Evolutionary conservation across 2,113 vertebrate genomes (phyloP).

Genomic region (Periophthalmodon schlosseri): DNA sequence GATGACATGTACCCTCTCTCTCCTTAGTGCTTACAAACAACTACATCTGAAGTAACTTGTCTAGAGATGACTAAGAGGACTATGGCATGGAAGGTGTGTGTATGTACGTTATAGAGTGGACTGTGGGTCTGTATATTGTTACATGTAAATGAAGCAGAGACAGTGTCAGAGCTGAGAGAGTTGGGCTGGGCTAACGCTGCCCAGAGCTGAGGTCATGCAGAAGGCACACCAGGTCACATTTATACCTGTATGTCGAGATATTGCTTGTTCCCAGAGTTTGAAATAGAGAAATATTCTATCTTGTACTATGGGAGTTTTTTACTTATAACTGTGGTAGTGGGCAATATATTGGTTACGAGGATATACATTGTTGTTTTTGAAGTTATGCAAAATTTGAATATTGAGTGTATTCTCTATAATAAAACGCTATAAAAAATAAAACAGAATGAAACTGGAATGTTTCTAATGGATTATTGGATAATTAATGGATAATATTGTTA

Average conservation of each 20-base stretch:
- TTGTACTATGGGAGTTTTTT: constrained; percentile 13
- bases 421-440: neutral
- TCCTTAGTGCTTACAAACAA: constrained; percentile 16
- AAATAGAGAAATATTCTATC: neutral
- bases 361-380: neutral
- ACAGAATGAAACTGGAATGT: no score
- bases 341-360: no score
- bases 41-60: neutral
- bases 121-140: constrained; percentile 72
- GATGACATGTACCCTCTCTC: constrained; percentile 30
- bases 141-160: constrained; percentile 68
- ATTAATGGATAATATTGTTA: neutral
- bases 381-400: neutral
- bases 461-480: neutral
- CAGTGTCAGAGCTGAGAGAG: constrained; percentile 19
- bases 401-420: neutral
- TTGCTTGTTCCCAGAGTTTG: neutral
- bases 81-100: constrained; percentile 63
- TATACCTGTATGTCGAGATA: constrained; percentile 4
- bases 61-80: constrained; percentile 51
- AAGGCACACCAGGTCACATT: constrained; percentile 27
- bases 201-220: constrained; percentile 68
- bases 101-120: constrained; percentile 56
- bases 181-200: constrained; percentile 53
- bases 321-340: no score